Evolutionary conservation across 2,797 vertebrate genomes (phyloP).

Genomic region (Halcyon badia): DNA sequence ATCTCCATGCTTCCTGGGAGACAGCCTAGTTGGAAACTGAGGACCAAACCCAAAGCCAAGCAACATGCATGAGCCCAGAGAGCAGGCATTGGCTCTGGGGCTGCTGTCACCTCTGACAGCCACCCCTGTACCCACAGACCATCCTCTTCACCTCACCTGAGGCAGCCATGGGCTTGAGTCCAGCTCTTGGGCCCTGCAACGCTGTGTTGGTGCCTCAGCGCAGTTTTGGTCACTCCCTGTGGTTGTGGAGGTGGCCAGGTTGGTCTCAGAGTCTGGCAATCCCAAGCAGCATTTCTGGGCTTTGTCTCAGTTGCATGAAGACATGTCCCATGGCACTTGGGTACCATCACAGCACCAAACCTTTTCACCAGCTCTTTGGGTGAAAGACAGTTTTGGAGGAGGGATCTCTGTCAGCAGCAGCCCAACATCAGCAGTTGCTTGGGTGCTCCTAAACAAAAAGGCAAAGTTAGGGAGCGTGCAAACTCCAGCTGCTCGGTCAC

Average conservation of each 20-base stretch:
- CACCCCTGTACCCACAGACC: not conserved
- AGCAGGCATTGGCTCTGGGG: not conserved
- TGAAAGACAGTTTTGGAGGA: not conserved
- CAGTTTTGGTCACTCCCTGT: not conserved
- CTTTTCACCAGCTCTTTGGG: not conserved
- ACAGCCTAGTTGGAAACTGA: not conserved
- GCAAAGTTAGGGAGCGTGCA: not conserved
- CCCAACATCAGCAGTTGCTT: not conserved
- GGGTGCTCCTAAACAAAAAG: not conserved
- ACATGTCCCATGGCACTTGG: not conserved
- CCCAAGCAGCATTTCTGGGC: not conserved
- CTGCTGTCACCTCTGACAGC: not conserved
- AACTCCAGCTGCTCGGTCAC: not conserved
- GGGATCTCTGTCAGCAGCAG: not conserved
- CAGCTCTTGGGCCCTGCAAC: not conserved
- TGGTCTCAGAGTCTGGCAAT: not conserved
- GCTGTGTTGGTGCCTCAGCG: rapidly evolving
- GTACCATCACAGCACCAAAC: not conserved
- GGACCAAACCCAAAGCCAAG: not conserved
- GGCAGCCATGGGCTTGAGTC: not conserved
- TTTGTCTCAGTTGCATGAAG: not conserved
- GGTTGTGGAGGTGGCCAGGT: rapidly evolving
- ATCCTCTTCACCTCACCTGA: not conserved
- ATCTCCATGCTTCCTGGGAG: rapidly evolving
- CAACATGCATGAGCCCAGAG: rapidly evolving